Conservation (phyloP, 2,113 vertebrate genomes). For the Anthoscopus minutus region DNA sequence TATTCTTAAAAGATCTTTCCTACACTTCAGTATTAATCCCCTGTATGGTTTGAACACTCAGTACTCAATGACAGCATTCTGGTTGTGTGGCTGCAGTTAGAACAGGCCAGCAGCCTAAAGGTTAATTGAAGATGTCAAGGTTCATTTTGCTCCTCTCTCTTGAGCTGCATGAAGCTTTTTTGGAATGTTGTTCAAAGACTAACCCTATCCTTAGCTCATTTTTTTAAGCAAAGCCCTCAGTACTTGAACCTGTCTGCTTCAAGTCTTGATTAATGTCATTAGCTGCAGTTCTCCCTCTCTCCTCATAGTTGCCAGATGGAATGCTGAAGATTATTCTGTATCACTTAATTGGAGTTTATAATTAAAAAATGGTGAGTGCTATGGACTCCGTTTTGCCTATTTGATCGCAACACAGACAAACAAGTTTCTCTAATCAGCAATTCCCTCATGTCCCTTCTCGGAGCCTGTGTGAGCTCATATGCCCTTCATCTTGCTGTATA, state of each 20-base stretch:
- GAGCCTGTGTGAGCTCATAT: not conserved
- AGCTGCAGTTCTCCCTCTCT: not conserved
- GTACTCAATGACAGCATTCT: not conserved
- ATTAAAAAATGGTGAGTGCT: constrained; percentile 41
- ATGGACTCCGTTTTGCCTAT: not conserved
- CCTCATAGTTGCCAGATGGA: constrained; percentile 46
- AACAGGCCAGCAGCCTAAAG: not conserved
- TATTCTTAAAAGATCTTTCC: not conserved
- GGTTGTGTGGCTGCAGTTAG: not conserved
- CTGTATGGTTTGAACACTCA: not conserved
- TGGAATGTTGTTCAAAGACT: not conserved
- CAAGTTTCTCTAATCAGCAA: constrained; percentile 33
- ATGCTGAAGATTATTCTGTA: constrained; percentile 43
- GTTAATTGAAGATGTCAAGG: not conserved
- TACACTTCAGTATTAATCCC: not conserved
- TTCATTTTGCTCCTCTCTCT: not conserved
- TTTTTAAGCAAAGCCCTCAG: constrained; percentile 2
- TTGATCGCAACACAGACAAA: constrained; percentile 35
- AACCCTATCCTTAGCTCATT: not conserved
- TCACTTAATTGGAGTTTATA: constrained; percentile 55
- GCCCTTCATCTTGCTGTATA: not conserved
- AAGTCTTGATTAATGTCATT: constrained; percentile 49
- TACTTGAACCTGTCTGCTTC: constrained; percentile 47
- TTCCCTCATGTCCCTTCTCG: not conserved
- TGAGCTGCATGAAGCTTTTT: not conserved